Conservation (phyloP, 2,797 vertebrate genomes). For the Crenuchus spilurus region DNA sequence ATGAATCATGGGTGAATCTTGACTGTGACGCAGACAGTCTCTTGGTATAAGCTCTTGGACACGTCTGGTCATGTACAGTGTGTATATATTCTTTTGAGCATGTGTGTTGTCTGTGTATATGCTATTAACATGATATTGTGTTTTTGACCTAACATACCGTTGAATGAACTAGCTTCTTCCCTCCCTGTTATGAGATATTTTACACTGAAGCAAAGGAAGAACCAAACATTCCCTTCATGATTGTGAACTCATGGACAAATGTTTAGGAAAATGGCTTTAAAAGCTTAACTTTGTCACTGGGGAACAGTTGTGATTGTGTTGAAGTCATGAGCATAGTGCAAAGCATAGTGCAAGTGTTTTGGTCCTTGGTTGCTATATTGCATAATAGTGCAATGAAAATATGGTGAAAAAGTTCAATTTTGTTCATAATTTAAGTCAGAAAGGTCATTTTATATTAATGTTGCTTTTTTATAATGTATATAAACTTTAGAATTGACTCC, state of each 20-base stretch:
- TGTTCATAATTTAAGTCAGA: too few relatives aligned
- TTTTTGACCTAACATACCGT: slow-evolving; percentile 39
- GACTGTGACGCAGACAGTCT: slow-evolving; percentile 24
- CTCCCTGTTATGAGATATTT: slow-evolving; percentile 7
- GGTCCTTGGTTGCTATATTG: slow-evolving; percentile 21
- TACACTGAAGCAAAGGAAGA: slow-evolving; percentile 12
- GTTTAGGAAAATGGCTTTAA: background rate
- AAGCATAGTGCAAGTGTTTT: slow-evolving; percentile 22
- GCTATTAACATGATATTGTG: slow-evolving; percentile 51
- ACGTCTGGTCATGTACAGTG: slow-evolving; percentile 48
- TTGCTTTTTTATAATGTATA: too few relatives aligned
- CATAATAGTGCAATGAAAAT: too few relatives aligned
- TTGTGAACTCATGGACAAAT: background rate
- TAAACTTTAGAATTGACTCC: too few relatives aligned
- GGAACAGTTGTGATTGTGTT: background rate
- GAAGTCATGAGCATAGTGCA: slow-evolving; percentile 25
- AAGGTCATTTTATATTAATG: too few relatives aligned
- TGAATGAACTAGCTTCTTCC: slow-evolving; percentile 23
- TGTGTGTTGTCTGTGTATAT: slow-evolving; percentile 47
- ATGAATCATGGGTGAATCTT: slow-evolving; percentile 31
- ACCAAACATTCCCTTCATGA: slow-evolving; percentile 7
- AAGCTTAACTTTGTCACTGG: background rate
- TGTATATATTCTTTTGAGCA: slow-evolving; percentile 53
- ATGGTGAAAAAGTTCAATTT: too few relatives aligned
- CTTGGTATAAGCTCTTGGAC: slow-evolving; percentile 40